Percentiles rank a stretch among this genome's conserved stretches.
Evolutionary conservation across 2,113 vertebrate genomes (phyloP).

Genomic region (Microtus pennsylvanicus): DNA sequence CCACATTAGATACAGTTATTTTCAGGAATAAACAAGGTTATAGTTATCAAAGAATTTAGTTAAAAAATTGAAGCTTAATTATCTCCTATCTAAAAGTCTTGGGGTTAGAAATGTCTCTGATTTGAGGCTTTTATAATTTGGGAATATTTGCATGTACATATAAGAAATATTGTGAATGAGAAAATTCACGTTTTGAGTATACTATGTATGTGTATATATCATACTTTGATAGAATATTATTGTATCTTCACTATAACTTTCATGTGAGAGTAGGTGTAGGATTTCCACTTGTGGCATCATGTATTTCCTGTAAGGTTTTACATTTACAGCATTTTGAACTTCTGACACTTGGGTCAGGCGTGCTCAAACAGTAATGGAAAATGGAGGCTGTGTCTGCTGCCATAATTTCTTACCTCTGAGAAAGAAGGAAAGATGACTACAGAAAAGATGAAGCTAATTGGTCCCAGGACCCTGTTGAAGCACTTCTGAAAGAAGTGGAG

Average conservation of each 20-base stretch:
- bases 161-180: too few relatives aligned
- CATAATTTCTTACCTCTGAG: neutral
- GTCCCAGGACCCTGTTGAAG: neutral
- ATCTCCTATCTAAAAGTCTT: neutral
- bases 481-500: neutral
- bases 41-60: neutral
- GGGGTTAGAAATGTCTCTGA: neutral
- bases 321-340: neutral
- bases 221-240: neutral
- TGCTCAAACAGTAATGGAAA: neutral
- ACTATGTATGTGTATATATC: too few relatives aligned
- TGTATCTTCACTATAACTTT: neutral
- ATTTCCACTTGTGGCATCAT: neutral
- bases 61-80: neutral
- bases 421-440: neutral
- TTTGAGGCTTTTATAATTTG: neutral
- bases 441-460: conserved; percentile 10
- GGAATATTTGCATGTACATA: neutral
- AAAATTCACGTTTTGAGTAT: neutral
- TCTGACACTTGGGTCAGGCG: neutral
- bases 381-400: neutral
- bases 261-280: neutral
- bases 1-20: conserved; percentile 1
- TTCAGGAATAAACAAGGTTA: neutral
- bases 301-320: neutral